phyloP scores from a whole-genome alignment of 2,113 vertebrate species.

The Ictidomys tridecemlineatus region DNA sequence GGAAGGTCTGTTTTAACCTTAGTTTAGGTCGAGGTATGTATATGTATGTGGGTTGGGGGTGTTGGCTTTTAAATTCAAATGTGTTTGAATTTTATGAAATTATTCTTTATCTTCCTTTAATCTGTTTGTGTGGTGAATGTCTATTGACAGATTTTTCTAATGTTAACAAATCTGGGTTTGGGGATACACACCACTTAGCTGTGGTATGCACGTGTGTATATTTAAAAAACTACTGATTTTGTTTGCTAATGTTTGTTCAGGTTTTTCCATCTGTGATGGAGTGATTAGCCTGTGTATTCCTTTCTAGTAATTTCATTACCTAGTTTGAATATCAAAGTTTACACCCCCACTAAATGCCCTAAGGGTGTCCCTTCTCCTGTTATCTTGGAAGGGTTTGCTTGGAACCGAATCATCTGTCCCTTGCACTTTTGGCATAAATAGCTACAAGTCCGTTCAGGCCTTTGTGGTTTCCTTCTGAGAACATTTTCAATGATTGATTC shows the following conservation, averaged over 20 bases:
- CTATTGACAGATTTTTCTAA: neutral
- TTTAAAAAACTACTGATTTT: neutral
- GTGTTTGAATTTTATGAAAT: neutral
- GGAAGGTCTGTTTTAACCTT: neutral
- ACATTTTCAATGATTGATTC: neutral
- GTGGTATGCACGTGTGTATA: neutral
- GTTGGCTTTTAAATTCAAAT: conserved; percentile 33
- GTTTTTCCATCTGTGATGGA: neutral
- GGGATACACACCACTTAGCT: neutral
- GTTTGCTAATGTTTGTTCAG: neutral
- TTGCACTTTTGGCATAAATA: neutral
- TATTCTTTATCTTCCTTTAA: conserved; percentile 22
- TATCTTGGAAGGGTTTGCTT: neutral
- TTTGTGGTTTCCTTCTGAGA: conserved; percentile 4
- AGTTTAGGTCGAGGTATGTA: neutral
- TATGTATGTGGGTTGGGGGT: neutral
- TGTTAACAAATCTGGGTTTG: neutral
- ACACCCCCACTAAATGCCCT: neutral
- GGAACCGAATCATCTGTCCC: neutral
- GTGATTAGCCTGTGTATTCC: neutral
- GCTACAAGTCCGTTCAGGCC: neutral
- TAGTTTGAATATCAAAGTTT: neutral
- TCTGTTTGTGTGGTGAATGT: neutral
- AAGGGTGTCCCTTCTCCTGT: neutral
- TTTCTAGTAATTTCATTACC: neutral